Evolutionary conservation across 2,113 vertebrate species (phyloP), one percentile per base, ranked within the genome.

Genomic region (Cryptomyrus ogoouensis): DNA sequence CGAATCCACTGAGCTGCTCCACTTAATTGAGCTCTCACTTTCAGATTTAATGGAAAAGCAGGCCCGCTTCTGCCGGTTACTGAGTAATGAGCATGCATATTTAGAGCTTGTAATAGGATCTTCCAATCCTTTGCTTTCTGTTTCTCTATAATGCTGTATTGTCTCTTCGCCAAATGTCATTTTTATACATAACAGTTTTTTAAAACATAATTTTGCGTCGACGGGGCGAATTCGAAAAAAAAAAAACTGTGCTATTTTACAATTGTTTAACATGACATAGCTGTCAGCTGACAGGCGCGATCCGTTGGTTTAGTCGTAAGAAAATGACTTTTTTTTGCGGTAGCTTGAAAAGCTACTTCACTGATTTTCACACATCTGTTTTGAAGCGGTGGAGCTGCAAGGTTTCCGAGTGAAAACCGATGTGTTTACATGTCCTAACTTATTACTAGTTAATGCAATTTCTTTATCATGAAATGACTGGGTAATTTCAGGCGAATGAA

Each of bases 21-120:
- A 44, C 88, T 92, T 94, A 93, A 92, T 91, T 91, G 92, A 93
- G 91, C 90, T 85, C 87, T 90, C 90, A 91, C 88, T 91, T 91
- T 93, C 88, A 89, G 56, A 90, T 46, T 90, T 90, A 90, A 90
- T 90, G 86, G 84, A 91, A 89, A 91, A 62, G 47, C 90, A 90
- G 89, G 31, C 85, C 42, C 89, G 91, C 88, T 89, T 91, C 87
- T 58, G 83, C 31, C 89, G 89, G 89, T 89, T 77, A 88, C 83
- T 90, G 88, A 44, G 90, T 92, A 91, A 92, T 90, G 90, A 91
- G 89, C 90, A 66, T 86, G 84, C 49, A 86, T 87, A 90, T 91
- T 89, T 84, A 90, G 35, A 58, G 88, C n/a, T 31, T 89, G 46
- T 66, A 90, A 62, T 89, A 53, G 83, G 83, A 90, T 89, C 90